These are phyloP conservation scores for Daboia siamensis DNA, from an alignment of 2,113 vertebrate species.

Conservation along the genomic window DNA sequence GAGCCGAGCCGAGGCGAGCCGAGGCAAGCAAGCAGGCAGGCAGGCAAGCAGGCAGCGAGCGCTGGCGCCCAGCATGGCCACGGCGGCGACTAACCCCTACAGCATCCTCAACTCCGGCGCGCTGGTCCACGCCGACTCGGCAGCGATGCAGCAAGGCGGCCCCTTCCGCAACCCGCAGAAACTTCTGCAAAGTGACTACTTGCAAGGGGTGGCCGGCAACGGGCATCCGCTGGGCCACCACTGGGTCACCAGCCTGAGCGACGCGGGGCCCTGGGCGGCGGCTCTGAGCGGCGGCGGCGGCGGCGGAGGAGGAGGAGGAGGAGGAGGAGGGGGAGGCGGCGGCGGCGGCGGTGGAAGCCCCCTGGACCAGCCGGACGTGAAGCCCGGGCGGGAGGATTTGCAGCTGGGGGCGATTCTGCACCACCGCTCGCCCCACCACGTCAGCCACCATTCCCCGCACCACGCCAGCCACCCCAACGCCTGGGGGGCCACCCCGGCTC, in stretches of 20 bases:
- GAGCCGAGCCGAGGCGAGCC: not conserved
- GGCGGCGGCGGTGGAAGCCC: conserved; percentile 47
- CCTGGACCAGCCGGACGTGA: conserved; percentile 90
- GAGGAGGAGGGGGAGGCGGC: too few species aligned
- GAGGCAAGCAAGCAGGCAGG: too few species aligned
- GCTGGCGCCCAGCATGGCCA: conserved; percentile 82
- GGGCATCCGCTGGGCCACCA: conserved; percentile 89
- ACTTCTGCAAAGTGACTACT: conserved; percentile 90
- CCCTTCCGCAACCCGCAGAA: conserved; percentile 91
- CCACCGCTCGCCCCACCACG: conserved; percentile 86
- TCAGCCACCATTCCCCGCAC: conserved; percentile 90
- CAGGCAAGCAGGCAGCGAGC: not conserved
- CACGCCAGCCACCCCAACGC: conserved; percentile 84
- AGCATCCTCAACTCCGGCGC: conserved; percentile 87
- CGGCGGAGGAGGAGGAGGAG: not conserved
- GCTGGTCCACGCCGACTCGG: conserved; percentile 86
- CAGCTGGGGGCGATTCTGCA: conserved; percentile 88
- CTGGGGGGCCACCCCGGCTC: conserved; percentile 85
- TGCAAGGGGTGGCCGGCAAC: conserved; percentile 88
- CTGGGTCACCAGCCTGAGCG: conserved; percentile 87
- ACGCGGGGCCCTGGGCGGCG: conserved; percentile 86
- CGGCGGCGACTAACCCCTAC: conserved; percentile 96
- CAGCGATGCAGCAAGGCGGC: conserved; percentile 88
- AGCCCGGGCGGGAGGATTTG: conserved; percentile 88
- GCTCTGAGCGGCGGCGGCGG: conserved; percentile 47